Evolutionary conservation across 2,888 invertebrate genomes (phyloP).

Genomic region (Heliconius erato): DNA sequence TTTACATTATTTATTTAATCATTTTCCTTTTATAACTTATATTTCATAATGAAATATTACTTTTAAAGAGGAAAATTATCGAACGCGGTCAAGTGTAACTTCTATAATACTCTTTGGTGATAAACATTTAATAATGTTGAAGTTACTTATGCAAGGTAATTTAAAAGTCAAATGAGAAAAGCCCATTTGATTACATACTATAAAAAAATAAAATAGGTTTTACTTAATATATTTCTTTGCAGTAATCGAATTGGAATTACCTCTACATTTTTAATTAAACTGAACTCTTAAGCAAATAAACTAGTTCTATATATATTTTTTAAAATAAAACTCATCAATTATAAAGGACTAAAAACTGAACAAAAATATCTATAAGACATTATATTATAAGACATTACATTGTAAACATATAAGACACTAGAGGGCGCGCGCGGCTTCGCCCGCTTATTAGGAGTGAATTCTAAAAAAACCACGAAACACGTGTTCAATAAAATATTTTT

Average conservation of each 20-base stretch:
- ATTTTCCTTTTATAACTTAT: not conserved
- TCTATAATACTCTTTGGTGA: conserved; percentile 31
- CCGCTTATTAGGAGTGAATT: no score
- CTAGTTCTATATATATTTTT: no score
- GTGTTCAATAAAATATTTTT: no score
- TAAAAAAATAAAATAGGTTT: not conserved
- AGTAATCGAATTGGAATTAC: not conserved
- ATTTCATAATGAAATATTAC: conserved; percentile 11
- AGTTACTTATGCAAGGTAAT: conserved; percentile 20
- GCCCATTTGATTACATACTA: not conserved
- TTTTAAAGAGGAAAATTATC: conserved; percentile 45
- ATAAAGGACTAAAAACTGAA: no score
- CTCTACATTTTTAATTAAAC: not conserved
- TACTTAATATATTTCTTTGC: not conserved
- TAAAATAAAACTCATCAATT: no score
- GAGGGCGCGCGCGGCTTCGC: no score
- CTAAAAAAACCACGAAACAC: no score
- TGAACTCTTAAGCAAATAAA: no score
- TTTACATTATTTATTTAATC: not conserved
- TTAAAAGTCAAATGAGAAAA: conserved; percentile 29
- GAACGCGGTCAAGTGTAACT: conserved; percentile 50
- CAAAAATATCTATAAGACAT: no score
- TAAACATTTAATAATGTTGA: conserved; percentile 18
- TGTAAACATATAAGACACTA: no score
- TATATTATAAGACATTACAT: no score